phyloP scores from a whole-genome alignment of 2,113 vertebrate genomes.

The Paradisaea rubra region DNA sequence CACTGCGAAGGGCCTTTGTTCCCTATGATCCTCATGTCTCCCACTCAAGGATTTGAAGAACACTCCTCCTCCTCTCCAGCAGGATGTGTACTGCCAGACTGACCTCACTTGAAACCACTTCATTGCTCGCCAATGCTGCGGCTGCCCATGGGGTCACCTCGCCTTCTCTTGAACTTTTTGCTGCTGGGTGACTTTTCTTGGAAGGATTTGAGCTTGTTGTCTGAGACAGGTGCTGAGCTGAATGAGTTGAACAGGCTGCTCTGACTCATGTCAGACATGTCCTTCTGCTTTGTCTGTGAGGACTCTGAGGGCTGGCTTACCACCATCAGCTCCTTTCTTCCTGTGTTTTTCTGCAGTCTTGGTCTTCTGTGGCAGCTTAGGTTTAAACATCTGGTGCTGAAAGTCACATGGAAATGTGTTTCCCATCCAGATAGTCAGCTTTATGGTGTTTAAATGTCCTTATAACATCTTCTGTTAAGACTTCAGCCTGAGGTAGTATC shows the following conservation, averaged over 20 bases:
- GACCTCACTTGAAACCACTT: background rate
- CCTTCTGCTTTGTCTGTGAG: background rate
- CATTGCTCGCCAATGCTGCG: background rate
- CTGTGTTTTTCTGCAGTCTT: background rate
- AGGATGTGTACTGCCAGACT: background rate
- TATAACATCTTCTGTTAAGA: background rate
- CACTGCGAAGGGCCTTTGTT: background rate
- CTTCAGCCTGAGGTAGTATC: background rate
- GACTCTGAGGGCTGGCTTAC: background rate
- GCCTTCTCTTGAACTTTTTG: background rate
- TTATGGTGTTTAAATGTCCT: background rate
- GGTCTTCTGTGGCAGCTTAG: background rate
- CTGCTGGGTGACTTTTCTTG: background rate
- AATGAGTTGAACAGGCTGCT: background rate
- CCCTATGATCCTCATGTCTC: background rate
- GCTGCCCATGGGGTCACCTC: background rate
- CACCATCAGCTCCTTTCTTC: background rate
- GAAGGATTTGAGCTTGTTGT: background rate
- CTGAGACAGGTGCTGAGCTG: background rate
- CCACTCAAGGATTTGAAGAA: background rate
- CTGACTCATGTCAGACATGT: background rate
- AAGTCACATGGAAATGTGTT: background rate
- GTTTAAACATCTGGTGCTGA: background rate
- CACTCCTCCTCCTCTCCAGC: background rate
- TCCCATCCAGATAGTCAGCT: background rate